Evolutionary conservation across 2,888 invertebrate species (phyloP).

Genomic region (Rhingia campestris): DNA sequence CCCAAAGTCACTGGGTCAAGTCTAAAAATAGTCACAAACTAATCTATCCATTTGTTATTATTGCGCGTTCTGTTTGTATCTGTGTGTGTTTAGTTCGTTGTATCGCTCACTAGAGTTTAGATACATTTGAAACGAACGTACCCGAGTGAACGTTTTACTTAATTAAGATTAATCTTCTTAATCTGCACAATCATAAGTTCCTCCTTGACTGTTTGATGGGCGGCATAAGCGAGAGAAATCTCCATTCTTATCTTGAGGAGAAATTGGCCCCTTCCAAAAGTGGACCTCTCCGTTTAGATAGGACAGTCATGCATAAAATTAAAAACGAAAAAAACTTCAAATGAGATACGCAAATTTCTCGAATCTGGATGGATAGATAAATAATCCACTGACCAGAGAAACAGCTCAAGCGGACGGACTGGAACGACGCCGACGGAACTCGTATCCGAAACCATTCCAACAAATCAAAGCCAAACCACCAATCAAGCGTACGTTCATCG

Average conservation of each 20-base stretch:
- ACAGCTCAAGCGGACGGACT: slow-evolving; percentile 48
- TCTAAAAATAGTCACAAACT: slow-evolving; percentile 68
- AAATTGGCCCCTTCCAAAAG: slow-evolving; percentile 8
- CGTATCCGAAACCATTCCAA: slow-evolving; percentile 21
- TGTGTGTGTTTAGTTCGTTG: neutral
- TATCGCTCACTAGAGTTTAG: neutral
- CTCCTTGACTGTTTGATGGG: slow-evolving; percentile 5
- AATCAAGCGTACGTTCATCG: slow-evolving; percentile 59
- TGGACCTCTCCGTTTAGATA: slow-evolving; percentile 28
- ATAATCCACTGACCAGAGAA: slow-evolving; percentile 38
- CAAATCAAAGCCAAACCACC: slow-evolving; percentile 55
- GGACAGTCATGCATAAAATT: slow-evolving; percentile 35
- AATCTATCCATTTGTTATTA: slow-evolving; percentile 35
- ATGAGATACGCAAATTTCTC: slow-evolving; percentile 1
- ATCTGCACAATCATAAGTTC: slow-evolving; percentile 49
- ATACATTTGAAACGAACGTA: slow-evolving; percentile 46
- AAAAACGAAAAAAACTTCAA: slow-evolving; percentile 4
- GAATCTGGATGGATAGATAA: slow-evolving; percentile 7
- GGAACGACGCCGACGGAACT: slow-evolving; percentile 1
- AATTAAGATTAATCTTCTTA: slow-evolving; percentile 56
- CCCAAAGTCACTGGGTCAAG: slow-evolving; percentile 71
- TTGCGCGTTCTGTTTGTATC: slow-evolving; percentile 3
- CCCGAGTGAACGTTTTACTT: slow-evolving; percentile 54
- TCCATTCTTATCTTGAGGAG: slow-evolving; percentile 25
- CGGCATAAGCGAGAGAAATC: slow-evolving; percentile 29